Evolutionary conservation across 2,113 vertebrate genomes (phyloP), one percentile per base, ranked within the genome.

Genomic region (Bujurquina vittata): DNA sequence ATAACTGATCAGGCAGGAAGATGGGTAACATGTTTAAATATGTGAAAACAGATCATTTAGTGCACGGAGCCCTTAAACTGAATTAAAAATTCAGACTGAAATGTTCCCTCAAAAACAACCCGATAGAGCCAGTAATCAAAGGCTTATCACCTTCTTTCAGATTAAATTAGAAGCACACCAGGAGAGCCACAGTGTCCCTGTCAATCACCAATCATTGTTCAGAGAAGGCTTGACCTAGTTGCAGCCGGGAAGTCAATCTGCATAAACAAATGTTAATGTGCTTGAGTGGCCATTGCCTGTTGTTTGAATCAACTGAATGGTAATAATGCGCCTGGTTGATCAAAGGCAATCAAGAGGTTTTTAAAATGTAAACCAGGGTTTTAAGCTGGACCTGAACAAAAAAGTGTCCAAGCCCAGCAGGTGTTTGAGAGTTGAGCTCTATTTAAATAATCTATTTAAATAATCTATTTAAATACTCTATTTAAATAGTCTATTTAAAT

Each of bases 181-280:
- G 58, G 52, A 62, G 22, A 79, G 73, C 23, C 18, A 10, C 60
- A 57, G 52, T 31, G 26, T 72, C 65, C 75, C 84, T 72, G 40
- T 26, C 46, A 52, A 52, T 72, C 17, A 54, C 79, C 22, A 77
- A 20, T 85, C 4, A 26, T 55, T 20, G 3, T 17, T 83, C 80
- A 84, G 69, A 63, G 10, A 57, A 46, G 18, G 59, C 26, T 52
- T 33, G 46, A 72, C 67, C 67, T 4, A 15, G 11, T 72, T 57
- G 67, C 54, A 33, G 40, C 37, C 40, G 60, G 65, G 40, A 76
- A 62, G 67, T 43, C 46, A 67, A 85, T 35, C 54, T 80, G 78
- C 88, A 80, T 80, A 31, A 26, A 67, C 43, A 62, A 29, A 90
- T 93, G 89, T 63, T 91, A 93, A 93, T 91, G 78, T 5, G 0